Evolutionary conservation across 2,888 invertebrate genomes (phyloP), one percentile per base, ranked within the genome.

Genomic region (Zonitis immaculata): DNA sequence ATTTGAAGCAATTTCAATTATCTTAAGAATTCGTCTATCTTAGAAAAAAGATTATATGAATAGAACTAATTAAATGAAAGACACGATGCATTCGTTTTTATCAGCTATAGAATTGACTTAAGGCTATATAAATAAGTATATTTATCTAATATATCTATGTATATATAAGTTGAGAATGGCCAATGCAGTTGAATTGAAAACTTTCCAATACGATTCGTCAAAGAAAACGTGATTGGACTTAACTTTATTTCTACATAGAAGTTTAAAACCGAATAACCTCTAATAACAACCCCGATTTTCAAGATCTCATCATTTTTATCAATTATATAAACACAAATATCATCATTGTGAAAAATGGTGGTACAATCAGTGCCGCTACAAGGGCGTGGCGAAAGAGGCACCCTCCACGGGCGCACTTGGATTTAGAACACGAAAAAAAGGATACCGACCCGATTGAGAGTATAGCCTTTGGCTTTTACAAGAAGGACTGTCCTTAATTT

Each of bases 141-240:
- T 63, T 64, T 61, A 64, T 64, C 58, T 60, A 57, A 57, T 60
- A 62, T 66, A 62, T n/a, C n/a, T n/a, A n/a, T n/a, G n/a, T n/a
- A n/a, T n/a, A n/a, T n/a, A n/a, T n/a, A n/a, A n/a, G n/a, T n/a
- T n/a, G n/a, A n/a, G n/a, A n/a, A 60, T n/a, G 53, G 53, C 59
- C 63, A 64, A 51, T 63, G 62, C 60, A 49, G 57, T 56, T 55
- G 58, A 64, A 65, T 64, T 62, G 61, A 65, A 66, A 63, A 66
- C 62, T 64, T 62, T 63, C 64, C 62, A 62, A 63, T 64, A 63
- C 60, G 60, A n/a, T 58, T 56, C 56, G 52, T 56, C 52, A 52
- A 56, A 56, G 49, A 45, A 52, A 56, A 56, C 56, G 56, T 56
- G 56, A 56, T 56, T 49, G 56, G 52, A 49, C n/a, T n/a, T n/a